phyloP scores from a whole-genome alignment of 1,140 invertebrate genomes.

The Papilio machaon region DNA sequence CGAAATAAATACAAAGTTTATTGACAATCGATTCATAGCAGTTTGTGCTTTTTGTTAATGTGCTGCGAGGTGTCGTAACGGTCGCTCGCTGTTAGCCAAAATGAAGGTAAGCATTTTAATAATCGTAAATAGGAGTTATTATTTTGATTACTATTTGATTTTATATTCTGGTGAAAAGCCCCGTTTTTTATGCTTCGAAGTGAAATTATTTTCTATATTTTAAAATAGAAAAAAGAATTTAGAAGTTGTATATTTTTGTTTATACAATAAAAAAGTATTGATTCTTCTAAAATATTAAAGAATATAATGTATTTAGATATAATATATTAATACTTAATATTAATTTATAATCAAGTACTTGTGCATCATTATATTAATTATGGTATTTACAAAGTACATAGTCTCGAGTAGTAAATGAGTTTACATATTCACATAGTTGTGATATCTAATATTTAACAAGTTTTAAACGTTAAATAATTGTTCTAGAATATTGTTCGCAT shows the following conservation, averaged over 20 bases:
- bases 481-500: neutral
- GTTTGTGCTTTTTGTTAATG: slow-evolving; percentile 22
- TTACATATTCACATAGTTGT: slow-evolving; percentile 6
- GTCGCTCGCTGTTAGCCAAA: neutral
- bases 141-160: neutral
- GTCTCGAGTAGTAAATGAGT: slow-evolving; percentile 1
- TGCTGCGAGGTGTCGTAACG: neutral
- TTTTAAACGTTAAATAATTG: neutral
- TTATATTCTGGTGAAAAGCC: neutral
- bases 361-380: neutral
- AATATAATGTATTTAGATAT: neutral
- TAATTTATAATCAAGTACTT: neutral
- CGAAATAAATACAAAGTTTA: neutral
- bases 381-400: neutral
- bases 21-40: slow-evolving; percentile 17
- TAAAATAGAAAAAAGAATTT: no score
- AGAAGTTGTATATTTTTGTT: no score
- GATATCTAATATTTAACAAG: neutral
- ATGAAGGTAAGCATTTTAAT: slow-evolving; percentile 29
- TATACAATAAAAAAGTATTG: no score
- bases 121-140: neutral
- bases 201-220: neutral
- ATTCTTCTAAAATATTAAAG: neutral
- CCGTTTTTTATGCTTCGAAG: neutral
- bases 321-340: neutral